Percentiles rank a stretch among this genome's conserved stretches.
These are phyloP conservation scores for Drosophila meridiana DNA, from an alignment of 2,888 invertebrate species.

Conservation along the genomic window DNA sequence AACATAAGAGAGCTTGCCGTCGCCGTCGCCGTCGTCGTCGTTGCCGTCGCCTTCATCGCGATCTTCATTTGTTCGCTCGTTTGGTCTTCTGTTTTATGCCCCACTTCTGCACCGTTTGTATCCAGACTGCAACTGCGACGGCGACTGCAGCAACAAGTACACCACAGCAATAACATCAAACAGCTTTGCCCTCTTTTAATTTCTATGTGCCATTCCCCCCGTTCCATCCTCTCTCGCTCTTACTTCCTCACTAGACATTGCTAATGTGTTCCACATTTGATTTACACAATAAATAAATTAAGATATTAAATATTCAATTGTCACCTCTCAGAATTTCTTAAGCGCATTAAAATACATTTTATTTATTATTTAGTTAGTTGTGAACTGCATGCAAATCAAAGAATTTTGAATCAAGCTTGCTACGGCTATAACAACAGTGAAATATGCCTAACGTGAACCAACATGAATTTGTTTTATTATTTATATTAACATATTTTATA, in stretches of 20 bases:
- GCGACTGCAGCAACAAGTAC: conserved; percentile 48
- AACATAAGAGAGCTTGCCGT: conserved; percentile 29
- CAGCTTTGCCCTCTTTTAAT: conserved; percentile 32
- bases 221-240: background rate
- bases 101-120: conserved; percentile 37
- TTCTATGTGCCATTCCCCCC: conserved; percentile 3
- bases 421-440: background rate
- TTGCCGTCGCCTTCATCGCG: conserved; percentile 41
- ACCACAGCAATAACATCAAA: conserved; percentile 27
- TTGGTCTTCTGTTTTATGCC: conserved; percentile 40
- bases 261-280: background rate
- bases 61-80: conserved; percentile 49
- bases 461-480: background rate
- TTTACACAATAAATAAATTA: background rate
- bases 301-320: background rate
- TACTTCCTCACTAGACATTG: background rate
- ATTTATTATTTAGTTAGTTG: background rate
- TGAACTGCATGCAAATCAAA: background rate
- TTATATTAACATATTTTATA: background rate
- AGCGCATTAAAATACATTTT: background rate
- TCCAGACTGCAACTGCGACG: conserved; percentile 20
- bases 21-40: conserved; percentile 2
- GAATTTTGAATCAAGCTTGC: background rate
- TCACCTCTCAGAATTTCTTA: background rate
- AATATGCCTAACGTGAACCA: background rate